Conservation (phyloP, 2,888 invertebrate species). For the Acanthosoma haemorrhoidale region DNA sequence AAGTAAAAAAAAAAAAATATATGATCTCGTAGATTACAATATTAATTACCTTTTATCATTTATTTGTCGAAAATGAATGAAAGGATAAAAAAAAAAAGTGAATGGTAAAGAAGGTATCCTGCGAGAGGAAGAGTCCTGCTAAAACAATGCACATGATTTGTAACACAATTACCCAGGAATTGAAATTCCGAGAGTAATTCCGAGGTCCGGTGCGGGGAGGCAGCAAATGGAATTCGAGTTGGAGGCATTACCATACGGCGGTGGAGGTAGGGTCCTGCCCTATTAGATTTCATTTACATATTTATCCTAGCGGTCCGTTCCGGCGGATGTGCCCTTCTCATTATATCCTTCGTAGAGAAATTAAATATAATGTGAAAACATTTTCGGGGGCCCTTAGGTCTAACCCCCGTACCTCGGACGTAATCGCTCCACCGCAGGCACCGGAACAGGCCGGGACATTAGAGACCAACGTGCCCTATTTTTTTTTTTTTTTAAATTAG, state of each 20-base stretch:
- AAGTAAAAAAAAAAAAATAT: too few species aligned
- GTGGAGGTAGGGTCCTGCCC: neutral
- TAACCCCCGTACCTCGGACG: neutral
- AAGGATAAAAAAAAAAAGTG: neutral
- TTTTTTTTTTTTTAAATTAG: neutral
- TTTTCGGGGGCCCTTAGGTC: neutral
- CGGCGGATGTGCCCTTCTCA: neutral
- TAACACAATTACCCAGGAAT: conserved; percentile 35
- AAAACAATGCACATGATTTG: conserved; percentile 34
- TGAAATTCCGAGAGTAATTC: conserved; percentile 35
- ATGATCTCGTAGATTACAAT: too few species aligned
- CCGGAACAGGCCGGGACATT: neutral
- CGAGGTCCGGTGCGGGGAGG: neutral
- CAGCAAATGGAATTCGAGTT: conserved; percentile 19
- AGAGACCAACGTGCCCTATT: neutral
- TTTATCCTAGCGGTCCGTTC: conserved; percentile 10
- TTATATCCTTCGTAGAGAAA: neutral
- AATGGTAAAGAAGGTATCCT: neutral
- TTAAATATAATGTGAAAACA: conserved; percentile 21
- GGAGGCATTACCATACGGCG: conserved; percentile 14
- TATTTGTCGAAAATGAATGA: too few species aligned
- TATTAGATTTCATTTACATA: conserved; percentile 30
- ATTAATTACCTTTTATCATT: too few species aligned
- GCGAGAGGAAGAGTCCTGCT: neutral
- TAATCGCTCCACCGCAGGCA: too few species aligned